Conservation (phyloP, 2,113 vertebrate genomes). For the Ptychochromis oligacanthus region DNA sequence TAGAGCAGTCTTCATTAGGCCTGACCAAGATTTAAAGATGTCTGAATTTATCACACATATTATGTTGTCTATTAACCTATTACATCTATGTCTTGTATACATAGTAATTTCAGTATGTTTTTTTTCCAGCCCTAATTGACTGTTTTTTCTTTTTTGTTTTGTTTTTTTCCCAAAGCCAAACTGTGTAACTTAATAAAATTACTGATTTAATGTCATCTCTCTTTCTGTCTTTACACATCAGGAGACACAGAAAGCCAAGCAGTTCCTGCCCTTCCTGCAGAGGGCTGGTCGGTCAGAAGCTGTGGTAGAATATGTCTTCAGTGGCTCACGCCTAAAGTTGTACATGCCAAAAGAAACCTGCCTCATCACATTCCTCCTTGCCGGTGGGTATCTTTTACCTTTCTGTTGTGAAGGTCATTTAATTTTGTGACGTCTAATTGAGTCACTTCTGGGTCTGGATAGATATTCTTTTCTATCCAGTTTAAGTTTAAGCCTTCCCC, state of each 20-base stretch:
- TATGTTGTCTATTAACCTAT: background rate
- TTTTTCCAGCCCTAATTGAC: no score
- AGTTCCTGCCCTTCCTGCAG: slow-evolving; percentile 97
- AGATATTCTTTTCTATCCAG: no score
- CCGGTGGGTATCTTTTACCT: slow-evolving; percentile 83
- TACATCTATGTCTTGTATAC: background rate
- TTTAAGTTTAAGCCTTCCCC: background rate
- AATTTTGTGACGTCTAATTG: background rate
- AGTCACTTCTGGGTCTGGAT: background rate
- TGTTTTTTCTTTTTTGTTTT: background rate
- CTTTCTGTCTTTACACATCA: slow-evolving; percentile 43
- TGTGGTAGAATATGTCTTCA: slow-evolving; percentile 97
- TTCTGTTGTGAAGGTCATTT: slow-evolving; percentile 13
- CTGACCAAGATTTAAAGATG: slow-evolving; percentile 20
- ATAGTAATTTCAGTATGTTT: background rate
- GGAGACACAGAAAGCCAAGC: slow-evolving; percentile 98
- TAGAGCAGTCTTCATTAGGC: slow-evolving; percentile 45
- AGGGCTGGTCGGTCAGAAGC: slow-evolving; percentile 95
- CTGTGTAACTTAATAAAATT: background rate
- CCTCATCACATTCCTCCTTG: slow-evolving; percentile 97
- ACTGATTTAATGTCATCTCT: background rate
- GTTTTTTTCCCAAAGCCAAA: background rate
- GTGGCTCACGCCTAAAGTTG: slow-evolving; percentile 94
- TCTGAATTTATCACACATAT: slow-evolving; percentile 13
- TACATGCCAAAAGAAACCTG: slow-evolving; percentile 99